These are phyloP conservation scores for Gopherus flavomarginatus DNA, from an alignment of 2,113 vertebrate genomes.

Conservation along the genomic window DNA sequence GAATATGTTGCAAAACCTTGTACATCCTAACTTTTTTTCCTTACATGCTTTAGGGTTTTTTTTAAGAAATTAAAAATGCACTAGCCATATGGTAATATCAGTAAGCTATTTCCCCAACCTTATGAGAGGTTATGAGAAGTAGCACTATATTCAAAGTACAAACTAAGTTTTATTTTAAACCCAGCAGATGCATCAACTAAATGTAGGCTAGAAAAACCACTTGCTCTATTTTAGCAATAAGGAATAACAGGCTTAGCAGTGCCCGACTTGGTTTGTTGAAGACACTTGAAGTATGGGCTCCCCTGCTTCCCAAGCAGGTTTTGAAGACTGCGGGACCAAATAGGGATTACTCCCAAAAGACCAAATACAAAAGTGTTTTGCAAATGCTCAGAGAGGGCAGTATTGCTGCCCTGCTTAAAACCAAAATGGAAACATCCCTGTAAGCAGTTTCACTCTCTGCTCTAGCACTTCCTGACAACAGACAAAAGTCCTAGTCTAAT, in stretches of 20 bases:
- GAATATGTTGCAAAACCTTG: background rate
- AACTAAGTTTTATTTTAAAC: background rate
- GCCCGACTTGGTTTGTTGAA: background rate
- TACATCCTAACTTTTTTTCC: background rate
- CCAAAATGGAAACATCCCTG: background rate
- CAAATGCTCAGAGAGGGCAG: background rate
- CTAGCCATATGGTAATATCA: background rate
- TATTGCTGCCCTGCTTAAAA: background rate
- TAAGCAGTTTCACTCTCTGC: too few relatives aligned
- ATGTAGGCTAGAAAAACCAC: background rate
- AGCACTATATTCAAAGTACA: background rate
- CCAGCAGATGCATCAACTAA: background rate
- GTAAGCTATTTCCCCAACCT: background rate
- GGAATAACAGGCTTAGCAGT: background rate
- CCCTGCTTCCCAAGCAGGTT: background rate
- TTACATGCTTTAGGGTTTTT: background rate
- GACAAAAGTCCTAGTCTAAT: too few relatives aligned
- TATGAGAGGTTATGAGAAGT: background rate
- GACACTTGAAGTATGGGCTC: background rate
- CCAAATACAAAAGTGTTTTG: background rate
- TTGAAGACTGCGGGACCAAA: background rate
- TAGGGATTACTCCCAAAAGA: background rate
- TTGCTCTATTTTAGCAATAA: background rate
- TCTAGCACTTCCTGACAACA: too few relatives aligned
- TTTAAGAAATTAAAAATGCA: background rate